phyloP scores from a whole-genome alignment of 2,113 vertebrate genomes.

The Rhabdornis inornatus region DNA sequence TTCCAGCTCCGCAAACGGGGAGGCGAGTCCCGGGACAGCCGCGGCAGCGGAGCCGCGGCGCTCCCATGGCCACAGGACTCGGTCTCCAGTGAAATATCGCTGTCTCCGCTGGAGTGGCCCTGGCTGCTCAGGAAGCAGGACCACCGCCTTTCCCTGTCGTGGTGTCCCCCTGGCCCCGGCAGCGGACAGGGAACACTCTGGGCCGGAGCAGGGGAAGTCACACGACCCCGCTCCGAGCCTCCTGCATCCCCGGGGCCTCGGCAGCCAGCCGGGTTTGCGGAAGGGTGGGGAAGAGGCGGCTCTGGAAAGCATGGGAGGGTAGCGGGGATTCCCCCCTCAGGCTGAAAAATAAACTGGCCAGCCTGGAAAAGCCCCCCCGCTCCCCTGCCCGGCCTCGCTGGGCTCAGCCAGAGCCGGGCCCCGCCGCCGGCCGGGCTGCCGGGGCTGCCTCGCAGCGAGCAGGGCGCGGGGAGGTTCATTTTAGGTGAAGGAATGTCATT shows the following conservation, averaged over 20 bases:
- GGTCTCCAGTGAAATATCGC: no score
- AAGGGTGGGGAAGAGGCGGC: neutral
- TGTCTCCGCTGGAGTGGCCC: neutral
- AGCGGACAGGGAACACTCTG: neutral
- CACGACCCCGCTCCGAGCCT: neutral
- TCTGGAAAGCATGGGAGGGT: neutral
- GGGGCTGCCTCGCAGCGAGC: neutral
- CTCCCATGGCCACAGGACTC: no score
- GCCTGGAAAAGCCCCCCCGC: neutral
- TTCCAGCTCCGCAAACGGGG: neutral
- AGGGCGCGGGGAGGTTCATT: constrained; percentile 3
- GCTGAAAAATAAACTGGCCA: neutral
- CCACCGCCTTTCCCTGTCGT: no score
- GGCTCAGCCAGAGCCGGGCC: neutral
- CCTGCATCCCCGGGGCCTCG: neutral
- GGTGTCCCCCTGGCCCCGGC: neutral
- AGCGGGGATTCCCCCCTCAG: neutral
- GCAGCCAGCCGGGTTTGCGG: neutral
- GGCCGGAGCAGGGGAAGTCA: no score
- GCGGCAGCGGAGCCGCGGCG: neutral
- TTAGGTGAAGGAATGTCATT: constrained; percentile 61
- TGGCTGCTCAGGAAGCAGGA: neutral
- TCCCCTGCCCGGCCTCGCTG: neutral
- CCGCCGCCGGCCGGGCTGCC: neutral
- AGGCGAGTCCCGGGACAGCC: neutral